Evolutionary conservation across 2,888 invertebrate genomes (phyloP), one percentile per base, ranked within the genome.

Genomic region (Pharmacophagus antenor): DNA sequence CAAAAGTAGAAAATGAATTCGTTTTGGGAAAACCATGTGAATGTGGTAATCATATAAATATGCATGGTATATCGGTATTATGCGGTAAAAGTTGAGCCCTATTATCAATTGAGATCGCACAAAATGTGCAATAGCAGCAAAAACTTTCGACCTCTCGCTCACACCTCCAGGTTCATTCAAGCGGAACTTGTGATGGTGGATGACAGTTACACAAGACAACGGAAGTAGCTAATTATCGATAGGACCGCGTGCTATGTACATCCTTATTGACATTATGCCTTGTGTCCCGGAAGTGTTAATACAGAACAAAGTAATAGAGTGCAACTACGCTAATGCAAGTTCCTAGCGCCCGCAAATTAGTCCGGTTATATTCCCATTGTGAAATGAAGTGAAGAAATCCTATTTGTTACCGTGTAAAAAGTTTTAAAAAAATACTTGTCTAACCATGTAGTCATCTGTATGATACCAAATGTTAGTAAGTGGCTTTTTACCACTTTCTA

Each of bases 181-280:
- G 18, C 50, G 50, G 49, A 49, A 54, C 47, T 48, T 41, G 42
- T 48, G 48, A 54, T 48, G 58, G 15, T 10, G 23, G 8, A 8
- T 8, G 22, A 31, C 49, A 42, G 25, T 50, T 42, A 42, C 20
- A 21, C 15, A 23, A 20, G 7, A 54, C n/a, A n/a, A 37, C 59
- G 59, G 59, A 59, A 31, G 54, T 59, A 27, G 54, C 10, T 59
- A 59, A 59, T 59, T 59, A 49, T 50, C 54, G 49, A 54, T 54
- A 31, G 48, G 49, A 20, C 27, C 25, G 48, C 15, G 47, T 22
- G 53, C 53, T 22, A n/a, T 21, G 48, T 21, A 48, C 44, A 59
- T 59, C 54, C 59, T 59, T 18, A 53, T 54, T 54, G 59, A 31
- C 58, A 37, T 44, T 44, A 44, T 54, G 27, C 27, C 49, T 42